These are phyloP conservation scores for Altica lythri DNA, from an alignment of 2,888 invertebrate genomes.

Conservation along the genomic window DNA sequence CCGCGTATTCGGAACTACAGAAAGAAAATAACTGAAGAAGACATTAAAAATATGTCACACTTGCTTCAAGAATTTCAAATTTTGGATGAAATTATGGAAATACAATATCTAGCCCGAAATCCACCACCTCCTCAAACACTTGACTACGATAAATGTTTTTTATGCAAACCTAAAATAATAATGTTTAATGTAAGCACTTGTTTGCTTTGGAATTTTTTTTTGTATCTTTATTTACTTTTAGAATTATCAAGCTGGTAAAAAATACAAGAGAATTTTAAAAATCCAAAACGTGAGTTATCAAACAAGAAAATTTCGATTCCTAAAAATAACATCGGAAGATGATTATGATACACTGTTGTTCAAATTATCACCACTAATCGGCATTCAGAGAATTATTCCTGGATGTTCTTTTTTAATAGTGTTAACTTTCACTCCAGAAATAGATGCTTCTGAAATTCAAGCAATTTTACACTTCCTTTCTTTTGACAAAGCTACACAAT, in stretches of 20 bases:
- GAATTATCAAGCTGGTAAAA: constrained; percentile 32
- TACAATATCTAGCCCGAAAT: constrained; percentile 26
- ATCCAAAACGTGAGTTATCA: constrained; percentile 30
- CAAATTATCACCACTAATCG: constrained; percentile 30
- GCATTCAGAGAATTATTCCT: constrained; percentile 35
- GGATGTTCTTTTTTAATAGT: constrained; percentile 31
- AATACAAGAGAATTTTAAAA: constrained; percentile 32
- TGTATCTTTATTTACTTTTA: too few species aligned
- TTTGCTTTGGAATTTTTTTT: background rate
- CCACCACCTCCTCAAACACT: background rate
- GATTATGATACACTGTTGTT: constrained; percentile 37
- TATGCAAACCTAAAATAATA: constrained; percentile 31
- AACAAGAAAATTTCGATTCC: constrained; percentile 34
- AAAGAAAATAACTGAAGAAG: constrained; percentile 29
- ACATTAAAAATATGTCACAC: constrained; percentile 28
- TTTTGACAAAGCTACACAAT: constrained; percentile 26
- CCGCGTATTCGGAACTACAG: constrained; percentile 32
- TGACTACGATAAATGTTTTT: constrained; percentile 24
- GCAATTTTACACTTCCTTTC: constrained; percentile 35
- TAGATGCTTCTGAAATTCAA: constrained; percentile 19
- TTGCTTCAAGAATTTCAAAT: constrained; percentile 34
- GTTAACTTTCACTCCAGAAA: constrained; percentile 34
- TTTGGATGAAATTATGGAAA: constrained; percentile 37
- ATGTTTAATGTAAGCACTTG: constrained; percentile 30
- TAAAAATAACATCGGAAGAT: constrained; percentile 28